Evolutionary conservation across 64 coral and sea anemone genomes (phyloP).

Genomic region (Astreopora myriophthalma): DNA sequence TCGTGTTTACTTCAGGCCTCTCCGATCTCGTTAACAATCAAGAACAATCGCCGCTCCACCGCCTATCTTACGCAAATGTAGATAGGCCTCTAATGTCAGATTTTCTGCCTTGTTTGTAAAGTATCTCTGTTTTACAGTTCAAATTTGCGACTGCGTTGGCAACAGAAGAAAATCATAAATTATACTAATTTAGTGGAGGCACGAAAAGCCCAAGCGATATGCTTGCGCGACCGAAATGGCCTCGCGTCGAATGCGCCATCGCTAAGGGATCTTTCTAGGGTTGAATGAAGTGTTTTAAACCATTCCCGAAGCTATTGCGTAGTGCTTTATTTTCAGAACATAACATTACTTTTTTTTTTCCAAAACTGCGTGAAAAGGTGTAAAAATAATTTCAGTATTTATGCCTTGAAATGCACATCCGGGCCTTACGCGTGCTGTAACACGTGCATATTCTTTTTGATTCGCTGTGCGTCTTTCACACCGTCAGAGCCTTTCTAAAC

Average conservation of each 20-base stretch:
- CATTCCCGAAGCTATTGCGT: not conserved
- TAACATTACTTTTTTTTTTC: not conserved
- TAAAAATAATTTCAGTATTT: not conserved
- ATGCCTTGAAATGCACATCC: conserved; percentile 72
- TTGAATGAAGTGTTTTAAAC: not conserved
- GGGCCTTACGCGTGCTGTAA: conserved; percentile 74
- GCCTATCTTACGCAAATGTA: not conserved
- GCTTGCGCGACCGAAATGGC: conserved; percentile 46
- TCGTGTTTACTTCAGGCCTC: not conserved
- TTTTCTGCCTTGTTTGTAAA: not conserved
- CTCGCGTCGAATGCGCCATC: conserved; percentile 20
- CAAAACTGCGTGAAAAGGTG: not conserved
- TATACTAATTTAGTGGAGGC: conserved; percentile 14
- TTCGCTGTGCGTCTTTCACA: conserved; percentile 35
- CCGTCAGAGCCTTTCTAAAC: conserved; percentile 28
- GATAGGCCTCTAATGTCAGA: not conserved
- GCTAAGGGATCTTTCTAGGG: not conserved
- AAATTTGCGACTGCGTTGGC: not conserved
- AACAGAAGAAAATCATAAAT: conserved; percentile 22
- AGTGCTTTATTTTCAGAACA: not conserved
- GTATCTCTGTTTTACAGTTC: not conserved
- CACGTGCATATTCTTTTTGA: conserved; percentile 67
- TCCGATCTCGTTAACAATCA: not conserved
- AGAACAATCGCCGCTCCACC: not conserved
- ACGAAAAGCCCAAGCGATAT: not conserved